Evolutionary conservation across 2,113 vertebrate species (phyloP).

Genomic region (Xiphorhynchus elegans): DNA sequence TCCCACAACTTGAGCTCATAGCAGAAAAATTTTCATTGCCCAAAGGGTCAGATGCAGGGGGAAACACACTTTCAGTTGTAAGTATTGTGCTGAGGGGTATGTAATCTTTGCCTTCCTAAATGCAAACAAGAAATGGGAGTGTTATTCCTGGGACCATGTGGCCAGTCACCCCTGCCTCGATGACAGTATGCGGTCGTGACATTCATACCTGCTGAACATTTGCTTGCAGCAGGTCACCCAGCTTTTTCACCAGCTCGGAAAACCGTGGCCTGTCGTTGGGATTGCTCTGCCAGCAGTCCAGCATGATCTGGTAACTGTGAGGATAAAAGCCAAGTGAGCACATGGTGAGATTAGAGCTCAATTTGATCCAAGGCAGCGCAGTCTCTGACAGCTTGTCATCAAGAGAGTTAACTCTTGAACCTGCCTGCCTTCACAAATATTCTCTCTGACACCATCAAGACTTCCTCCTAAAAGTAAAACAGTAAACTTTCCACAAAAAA

Average conservation of each 20-base stretch:
- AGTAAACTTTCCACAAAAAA: neutral
- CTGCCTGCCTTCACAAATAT: neutral
- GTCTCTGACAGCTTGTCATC: neutral
- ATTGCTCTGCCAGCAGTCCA: slow-evolving; percentile 88
- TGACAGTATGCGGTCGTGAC: rapidly evolving
- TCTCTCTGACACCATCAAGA: neutral
- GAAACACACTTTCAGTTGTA: slow-evolving; percentile 48
- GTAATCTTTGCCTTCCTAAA: slow-evolving; percentile 87
- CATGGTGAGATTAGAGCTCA: neutral
- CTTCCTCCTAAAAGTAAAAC: neutral
- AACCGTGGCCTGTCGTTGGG: slow-evolving; percentile 87
- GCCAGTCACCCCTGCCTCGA: rapidly evolving
- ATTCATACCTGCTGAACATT: slow-evolving; percentile 84
- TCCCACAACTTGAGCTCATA: slow-evolving; percentile 42
- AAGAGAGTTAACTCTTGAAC: neutral
- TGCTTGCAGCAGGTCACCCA: slow-evolving; percentile 89
- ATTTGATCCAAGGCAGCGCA: rapidly evolving
- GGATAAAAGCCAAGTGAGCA: neutral
- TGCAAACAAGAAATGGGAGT: neutral
- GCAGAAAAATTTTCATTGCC: slow-evolving; percentile 53
- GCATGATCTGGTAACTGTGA: slow-evolving; percentile 90
- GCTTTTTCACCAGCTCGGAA: slow-evolving; percentile 82
- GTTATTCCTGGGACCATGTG: neutral
- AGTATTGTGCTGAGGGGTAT: slow-evolving; percentile 79
- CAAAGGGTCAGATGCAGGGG: slow-evolving; percentile 28